Percentiles rank a stretch among this genome's conserved stretches.
These are phyloP conservation scores for Lottia scabra DNA, from an alignment of 2,888 invertebrate species.

Conservation along the genomic window DNA sequence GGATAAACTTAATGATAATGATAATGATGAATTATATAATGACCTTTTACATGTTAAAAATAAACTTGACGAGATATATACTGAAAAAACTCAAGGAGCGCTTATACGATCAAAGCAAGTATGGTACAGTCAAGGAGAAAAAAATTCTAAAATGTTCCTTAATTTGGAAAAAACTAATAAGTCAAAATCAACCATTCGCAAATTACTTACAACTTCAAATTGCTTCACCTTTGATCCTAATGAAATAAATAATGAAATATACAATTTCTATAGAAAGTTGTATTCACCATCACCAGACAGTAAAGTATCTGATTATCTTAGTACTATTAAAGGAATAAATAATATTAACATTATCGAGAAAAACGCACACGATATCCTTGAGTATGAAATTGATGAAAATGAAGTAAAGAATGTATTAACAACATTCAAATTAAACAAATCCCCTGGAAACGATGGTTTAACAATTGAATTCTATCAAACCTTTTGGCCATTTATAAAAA, in stretches of 20 bases:
- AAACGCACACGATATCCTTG: not conserved
- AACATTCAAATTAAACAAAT: not conserved
- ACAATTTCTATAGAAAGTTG: not conserved
- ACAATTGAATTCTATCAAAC: not conserved
- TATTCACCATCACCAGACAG: not conserved
- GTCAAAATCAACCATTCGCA: not conserved
- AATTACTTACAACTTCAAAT: not conserved
- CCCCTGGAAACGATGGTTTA: not conserved
- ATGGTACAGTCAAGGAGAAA: conserved; percentile 17
- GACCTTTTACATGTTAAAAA: not conserved
- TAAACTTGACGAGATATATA: not conserved
- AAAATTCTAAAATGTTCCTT: conserved; percentile 66
- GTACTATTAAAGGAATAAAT: not conserved
- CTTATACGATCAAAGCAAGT: conserved; percentile 7
- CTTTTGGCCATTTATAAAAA: not conserved
- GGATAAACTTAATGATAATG: not conserved
- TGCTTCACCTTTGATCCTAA: not conserved
- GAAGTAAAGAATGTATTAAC: not conserved
- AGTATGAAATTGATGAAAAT: not conserved
- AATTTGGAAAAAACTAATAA: conserved; percentile 38
- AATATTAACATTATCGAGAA: not conserved
- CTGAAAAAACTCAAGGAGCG: conserved; percentile 13
- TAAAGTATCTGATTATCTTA: not conserved
- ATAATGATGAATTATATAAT: not conserved
- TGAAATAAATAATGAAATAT: not conserved